Evolutionary conservation across 2,888 invertebrate genomes (phyloP).

Genomic region (Phaedon cochleariae): DNA sequence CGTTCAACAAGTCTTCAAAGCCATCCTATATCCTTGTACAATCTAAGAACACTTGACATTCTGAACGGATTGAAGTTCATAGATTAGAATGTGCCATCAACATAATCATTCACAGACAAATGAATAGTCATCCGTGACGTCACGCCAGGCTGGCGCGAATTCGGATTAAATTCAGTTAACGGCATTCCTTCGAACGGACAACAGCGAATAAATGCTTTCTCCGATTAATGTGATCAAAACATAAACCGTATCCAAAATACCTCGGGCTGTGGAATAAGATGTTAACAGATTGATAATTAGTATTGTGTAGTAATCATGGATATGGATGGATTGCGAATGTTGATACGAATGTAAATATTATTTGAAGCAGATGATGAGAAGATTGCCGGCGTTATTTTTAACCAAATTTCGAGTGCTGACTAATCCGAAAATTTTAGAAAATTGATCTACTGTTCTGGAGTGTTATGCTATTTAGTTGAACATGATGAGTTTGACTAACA

Average conservation of each 20-base stretch:
- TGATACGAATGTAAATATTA: too few species aligned
- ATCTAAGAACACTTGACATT: not conserved
- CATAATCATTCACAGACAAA: not conserved
- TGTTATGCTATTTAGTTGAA: not conserved
- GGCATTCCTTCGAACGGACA: not conserved
- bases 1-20: not conserved
- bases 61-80: not conserved
- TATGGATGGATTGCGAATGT: not conserved
- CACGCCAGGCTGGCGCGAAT: not conserved
- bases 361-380: not conserved
- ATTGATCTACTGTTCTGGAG: not conserved
- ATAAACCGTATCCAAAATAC: not conserved
- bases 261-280: not conserved
- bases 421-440: not conserved
- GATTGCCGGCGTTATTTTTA: conserved; percentile 4
- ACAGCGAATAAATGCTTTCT: not conserved
- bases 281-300: not conserved
- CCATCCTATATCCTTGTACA: not conserved
- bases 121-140: not conserved
- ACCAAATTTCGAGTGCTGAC: not conserved
- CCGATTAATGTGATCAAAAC: too few species aligned
- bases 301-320: not conserved
- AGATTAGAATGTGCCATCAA: not conserved
- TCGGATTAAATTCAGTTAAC: not conserved
- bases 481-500: not conserved